Percentiles rank a stretch among this genome's conserved stretches.
These are phyloP conservation scores for Chauna torquata DNA, from an alignment of 2,113 vertebrate genomes.

Conservation along the genomic window DNA sequence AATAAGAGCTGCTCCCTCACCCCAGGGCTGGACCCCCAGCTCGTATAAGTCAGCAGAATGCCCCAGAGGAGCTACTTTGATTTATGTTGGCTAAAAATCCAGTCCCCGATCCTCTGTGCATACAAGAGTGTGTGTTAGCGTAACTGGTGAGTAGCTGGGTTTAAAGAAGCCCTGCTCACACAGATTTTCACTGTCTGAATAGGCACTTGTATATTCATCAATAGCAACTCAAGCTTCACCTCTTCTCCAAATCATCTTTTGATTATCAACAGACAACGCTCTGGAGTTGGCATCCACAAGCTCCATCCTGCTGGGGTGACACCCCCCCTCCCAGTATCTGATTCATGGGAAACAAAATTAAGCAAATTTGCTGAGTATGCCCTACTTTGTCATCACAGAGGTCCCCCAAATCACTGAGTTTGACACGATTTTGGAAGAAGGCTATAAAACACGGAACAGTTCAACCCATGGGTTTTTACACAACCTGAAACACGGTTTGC, in stretches of 20 bases:
- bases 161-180: neutral
- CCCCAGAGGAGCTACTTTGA: neutral
- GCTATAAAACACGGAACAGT: neutral
- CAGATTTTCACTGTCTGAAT: neutral
- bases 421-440: neutral
- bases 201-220: too few relatives aligned
- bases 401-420: neutral
- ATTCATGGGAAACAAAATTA: neutral
- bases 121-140: neutral
- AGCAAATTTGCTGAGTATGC: neutral
- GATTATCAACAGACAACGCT: neutral
- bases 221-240: neutral
- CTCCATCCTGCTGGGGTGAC: neutral
- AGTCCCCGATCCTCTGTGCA: neutral
- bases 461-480: neutral
- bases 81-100: slow-evolving; percentile 1
- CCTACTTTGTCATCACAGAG: neutral
- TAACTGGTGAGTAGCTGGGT: neutral
- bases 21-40: neutral
- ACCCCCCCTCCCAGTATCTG: fast-evolving
- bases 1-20: slow-evolving; percentile 12
- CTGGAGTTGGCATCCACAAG: neutral
- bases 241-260: neutral
- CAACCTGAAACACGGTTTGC: fast-evolving
- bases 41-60: neutral